Base-by-base conservation (phyloP, 2,888 invertebrate species). In the Tanytarsus gracilentus region DNA sequence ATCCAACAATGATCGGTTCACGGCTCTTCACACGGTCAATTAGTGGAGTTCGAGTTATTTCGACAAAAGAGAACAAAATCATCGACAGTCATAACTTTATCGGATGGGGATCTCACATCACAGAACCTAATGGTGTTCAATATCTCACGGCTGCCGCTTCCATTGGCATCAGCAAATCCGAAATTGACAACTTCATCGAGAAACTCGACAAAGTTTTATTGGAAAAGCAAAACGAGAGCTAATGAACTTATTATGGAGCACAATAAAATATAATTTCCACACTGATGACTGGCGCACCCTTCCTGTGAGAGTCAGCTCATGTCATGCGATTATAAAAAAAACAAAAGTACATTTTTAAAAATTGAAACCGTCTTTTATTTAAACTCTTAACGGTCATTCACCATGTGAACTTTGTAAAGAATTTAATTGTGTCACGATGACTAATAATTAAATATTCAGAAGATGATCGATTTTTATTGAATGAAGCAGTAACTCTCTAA, bases 111-210 rank as follows among this genome's bases (percentile, higher is more conserved):
- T 77, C 84, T 8, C 87, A 88, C 70, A 75, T 76, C 64, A 74
- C 77, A 65, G 72, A 74, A 64, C 81, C 79, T 65, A 76, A 78
- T 65, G 76, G 78, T 9, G 72, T 74, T 62, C 78, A 84, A 2
- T 88, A 88, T 69, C 72, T 88, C 64, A 88, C 88, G 3, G 85
- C 83, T 53, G 87, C 88, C 14, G 85, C 86, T 3, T 77, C 82
- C 5, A 71, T 89, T 33, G 88, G 88, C 3, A 78, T 86, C 70
- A 78, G 77, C 49, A 76, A 76, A 64, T 67, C 71, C 3, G 88
- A 88, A 66, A 79, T 88, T n/a, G 83, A 86, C 68, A 69, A 74
- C 21, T 87, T 88, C 69, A 75, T 85, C 51, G 76, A 77, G 64
- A 77, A 84, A 66, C 72, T 88, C 51, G 77, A 80, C 61, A 81